These are phyloP conservation scores for Anoplius nigerrimus DNA, from an alignment of 2,888 invertebrate genomes.

Conservation along the genomic window DNA sequence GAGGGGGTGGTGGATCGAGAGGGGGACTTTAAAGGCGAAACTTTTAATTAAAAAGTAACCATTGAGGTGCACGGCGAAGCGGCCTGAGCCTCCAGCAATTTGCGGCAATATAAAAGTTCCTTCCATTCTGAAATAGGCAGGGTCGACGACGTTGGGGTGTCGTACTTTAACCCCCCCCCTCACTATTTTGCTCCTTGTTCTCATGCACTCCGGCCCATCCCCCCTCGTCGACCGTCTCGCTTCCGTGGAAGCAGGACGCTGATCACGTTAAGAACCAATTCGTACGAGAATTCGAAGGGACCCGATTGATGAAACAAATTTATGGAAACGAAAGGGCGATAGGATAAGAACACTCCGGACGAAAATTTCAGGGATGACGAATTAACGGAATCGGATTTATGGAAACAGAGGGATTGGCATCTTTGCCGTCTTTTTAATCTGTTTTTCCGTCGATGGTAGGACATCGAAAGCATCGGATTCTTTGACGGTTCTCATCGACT, in stretches of 20 bases:
- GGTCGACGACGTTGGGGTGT: background rate
- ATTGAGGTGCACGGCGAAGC: slow-evolving; percentile 21
- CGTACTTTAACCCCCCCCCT: background rate
- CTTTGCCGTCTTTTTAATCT: no score
- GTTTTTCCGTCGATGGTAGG: no score
- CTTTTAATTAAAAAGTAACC: slow-evolving; percentile 60
- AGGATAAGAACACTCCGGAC: background rate
- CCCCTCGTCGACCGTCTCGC: background rate
- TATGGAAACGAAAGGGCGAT: background rate
- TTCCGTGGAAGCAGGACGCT: background rate
- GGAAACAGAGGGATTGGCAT: no score
- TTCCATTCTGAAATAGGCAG: slow-evolving; percentile 27
- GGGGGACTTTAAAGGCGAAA: slow-evolving; percentile 42
- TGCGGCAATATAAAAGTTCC: slow-evolving; percentile 53
- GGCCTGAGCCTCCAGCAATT: slow-evolving; percentile 46
- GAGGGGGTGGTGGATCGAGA: background rate
- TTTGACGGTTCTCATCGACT: no score
- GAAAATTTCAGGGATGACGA: no score
- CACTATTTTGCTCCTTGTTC: no score
- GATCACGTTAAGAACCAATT: slow-evolving; percentile 25
- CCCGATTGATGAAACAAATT: slow-evolving; percentile 13
- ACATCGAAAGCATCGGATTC: no score
- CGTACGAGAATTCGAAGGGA: slow-evolving; percentile 15
- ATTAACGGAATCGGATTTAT: no score
- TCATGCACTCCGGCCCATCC: no score